phyloP scores from a whole-genome alignment of 2,113 vertebrate genomes.

The Corvus cornix region DNA sequence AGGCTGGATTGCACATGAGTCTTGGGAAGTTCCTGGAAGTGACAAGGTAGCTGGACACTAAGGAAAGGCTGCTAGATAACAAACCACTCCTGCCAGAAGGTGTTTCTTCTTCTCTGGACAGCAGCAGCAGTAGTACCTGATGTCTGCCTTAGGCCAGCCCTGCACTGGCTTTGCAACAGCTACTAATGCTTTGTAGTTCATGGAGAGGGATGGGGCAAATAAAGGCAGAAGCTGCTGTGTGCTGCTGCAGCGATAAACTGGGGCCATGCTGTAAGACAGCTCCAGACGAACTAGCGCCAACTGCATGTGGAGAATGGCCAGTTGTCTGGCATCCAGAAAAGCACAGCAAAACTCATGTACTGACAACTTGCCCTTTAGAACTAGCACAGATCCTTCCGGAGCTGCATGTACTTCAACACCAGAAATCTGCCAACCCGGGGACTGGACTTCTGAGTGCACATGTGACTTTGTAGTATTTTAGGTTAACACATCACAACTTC shows the following conservation, averaged over 20 bases:
- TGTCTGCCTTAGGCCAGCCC: not conserved
- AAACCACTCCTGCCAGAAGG: not conserved
- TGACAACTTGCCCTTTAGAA: conserved; percentile 14
- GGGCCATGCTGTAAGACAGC: not conserved
- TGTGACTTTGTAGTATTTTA: not conserved
- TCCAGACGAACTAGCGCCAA: not conserved
- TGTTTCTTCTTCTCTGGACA: not conserved
- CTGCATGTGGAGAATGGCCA: not conserved
- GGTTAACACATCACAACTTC: not conserved
- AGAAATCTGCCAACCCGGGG: not conserved
- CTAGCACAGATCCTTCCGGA: not conserved
- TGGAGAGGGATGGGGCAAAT: not conserved
- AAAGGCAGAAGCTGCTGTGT: not conserved
- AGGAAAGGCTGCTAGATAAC: not conserved
- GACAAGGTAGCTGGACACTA: not conserved
- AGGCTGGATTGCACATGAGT: not conserved
- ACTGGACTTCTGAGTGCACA: not conserved
- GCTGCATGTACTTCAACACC: not conserved
- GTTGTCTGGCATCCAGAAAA: conserved; percentile 20
- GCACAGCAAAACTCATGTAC: not conserved
- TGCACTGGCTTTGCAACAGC: not conserved
- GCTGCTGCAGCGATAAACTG: not conserved
- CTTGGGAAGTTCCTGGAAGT: not conserved
- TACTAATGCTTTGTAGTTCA: not conserved
- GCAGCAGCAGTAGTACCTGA: not conserved